Evolutionary conservation across 1,140 invertebrate genomes (phyloP).

Genomic region (Anastatus disparis): DNA sequence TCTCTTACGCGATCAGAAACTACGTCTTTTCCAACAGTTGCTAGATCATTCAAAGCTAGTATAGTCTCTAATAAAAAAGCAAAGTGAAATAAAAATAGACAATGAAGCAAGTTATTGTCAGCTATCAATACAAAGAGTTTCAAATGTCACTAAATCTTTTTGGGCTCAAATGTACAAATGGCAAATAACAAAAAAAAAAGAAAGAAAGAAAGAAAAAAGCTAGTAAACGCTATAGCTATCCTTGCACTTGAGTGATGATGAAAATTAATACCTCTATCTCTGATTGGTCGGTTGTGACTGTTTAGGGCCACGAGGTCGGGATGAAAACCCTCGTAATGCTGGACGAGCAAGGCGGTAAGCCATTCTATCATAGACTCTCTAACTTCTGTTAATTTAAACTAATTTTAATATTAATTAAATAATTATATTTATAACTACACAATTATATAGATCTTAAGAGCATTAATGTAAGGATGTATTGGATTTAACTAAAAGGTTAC

Average conservation of each 20-base stretch:
- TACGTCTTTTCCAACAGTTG: no score
- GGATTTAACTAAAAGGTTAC: no score
- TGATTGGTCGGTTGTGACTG: constrained; percentile 68
- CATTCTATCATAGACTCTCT: constrained; percentile 50
- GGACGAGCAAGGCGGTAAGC: constrained; percentile 95
- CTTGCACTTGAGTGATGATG: constrained; percentile 46
- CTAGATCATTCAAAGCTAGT: no score
- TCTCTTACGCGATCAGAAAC: no score
- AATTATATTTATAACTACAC: constrained; percentile 2
- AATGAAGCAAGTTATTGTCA: no score
- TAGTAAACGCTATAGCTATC: no score
- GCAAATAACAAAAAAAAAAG: no score
- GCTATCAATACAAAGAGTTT: no score
- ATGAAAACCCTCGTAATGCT: constrained; percentile 95
- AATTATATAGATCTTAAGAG: no score
- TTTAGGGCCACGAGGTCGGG: constrained; percentile 93
- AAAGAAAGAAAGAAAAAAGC: no score
- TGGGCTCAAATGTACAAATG: not conserved
- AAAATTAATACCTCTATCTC: constrained; percentile 60
- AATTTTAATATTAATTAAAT: constrained; percentile 8
- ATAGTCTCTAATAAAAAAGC: no score
- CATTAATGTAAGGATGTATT: constrained; percentile 24
- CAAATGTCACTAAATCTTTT: constrained; percentile 6
- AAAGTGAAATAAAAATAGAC: no score
- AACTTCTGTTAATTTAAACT: constrained; percentile 32